Conservation (phyloP, 2,113 vertebrate genomes). For the Oxygymnocypris stewartii region DNA sequence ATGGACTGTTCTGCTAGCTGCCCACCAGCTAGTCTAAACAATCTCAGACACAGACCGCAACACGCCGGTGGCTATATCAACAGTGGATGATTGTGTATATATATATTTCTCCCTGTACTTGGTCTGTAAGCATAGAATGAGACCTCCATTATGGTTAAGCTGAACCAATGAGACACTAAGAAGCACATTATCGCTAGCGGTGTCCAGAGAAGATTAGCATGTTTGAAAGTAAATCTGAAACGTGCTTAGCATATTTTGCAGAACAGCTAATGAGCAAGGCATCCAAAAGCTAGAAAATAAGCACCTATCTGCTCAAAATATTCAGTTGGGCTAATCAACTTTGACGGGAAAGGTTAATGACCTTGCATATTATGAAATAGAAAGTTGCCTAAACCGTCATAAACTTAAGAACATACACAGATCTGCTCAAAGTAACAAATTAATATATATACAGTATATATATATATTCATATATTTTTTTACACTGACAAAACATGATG, state of each 20-base stretch:
- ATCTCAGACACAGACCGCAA: constrained; percentile 27
- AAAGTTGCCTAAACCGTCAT: not conserved
- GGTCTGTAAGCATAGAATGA: constrained; percentile 37
- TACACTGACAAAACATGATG: not conserved
- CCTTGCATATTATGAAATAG: not conserved
- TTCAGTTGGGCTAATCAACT: constrained; percentile 12
- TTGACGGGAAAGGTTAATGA: not conserved
- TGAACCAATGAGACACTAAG: constrained; percentile 41
- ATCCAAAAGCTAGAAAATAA: constrained; percentile 10
- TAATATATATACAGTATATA: too few species aligned
- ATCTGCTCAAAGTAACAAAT: not conserved
- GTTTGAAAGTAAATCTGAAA: constrained; percentile 29
- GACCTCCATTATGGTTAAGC: constrained; percentile 22
- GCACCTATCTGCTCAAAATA: not conserved
- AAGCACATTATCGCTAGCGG: constrained; percentile 21
- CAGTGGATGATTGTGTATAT: constrained; percentile 31
- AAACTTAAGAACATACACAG: not conserved
- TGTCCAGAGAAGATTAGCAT: constrained; percentile 31
- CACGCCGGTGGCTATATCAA: constrained; percentile 29
- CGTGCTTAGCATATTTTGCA: constrained; percentile 27
- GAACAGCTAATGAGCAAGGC: constrained; percentile 11
- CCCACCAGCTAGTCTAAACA: constrained; percentile 45
- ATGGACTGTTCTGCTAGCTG: constrained; percentile 38
- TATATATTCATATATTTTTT: too few species aligned
- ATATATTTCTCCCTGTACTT: constrained; percentile 19